Percentiles rank a stretch among this genome's conserved stretches.
Conservation (phyloP, 1,140 invertebrate genomes). For the Lysiphlebus fabarum region DNA sequence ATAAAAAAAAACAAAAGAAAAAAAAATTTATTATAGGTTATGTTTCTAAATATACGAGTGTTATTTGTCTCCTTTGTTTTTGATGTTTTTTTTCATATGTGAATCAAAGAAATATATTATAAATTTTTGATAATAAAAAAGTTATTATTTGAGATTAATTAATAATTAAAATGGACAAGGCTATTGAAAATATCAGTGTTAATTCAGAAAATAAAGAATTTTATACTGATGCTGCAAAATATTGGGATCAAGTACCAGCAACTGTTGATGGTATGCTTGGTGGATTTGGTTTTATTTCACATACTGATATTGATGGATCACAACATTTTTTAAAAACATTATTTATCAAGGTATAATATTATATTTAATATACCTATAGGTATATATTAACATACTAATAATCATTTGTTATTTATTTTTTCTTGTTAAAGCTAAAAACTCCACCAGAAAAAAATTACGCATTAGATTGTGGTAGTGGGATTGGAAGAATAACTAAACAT, state of each 20-base stretch:
- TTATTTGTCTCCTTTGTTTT: no score
- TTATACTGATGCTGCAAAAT: constrained; percentile 73
- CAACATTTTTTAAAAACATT: constrained; percentile 72
- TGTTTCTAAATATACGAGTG: no score
- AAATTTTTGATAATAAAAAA: no score
- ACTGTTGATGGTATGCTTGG: constrained; percentile 96
- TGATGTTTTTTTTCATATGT: no score
- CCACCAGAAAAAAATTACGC: constrained; percentile 64
- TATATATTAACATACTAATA: no score
- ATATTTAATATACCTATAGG: no score
- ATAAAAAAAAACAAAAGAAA: no score
- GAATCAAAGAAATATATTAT: no score
- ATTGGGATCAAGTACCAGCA: constrained; percentile 80
- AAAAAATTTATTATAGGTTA: no score
- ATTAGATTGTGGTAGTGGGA: constrained; percentile 95
- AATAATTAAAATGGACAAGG: no score
- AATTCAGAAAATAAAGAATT: constrained; percentile 42
- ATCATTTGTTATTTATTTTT: constrained; percentile 4
- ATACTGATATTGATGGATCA: constrained; percentile 84
- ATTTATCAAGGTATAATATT: constrained; percentile 53
- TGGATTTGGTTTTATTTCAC: constrained; percentile 83
- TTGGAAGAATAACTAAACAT: constrained; percentile 90
- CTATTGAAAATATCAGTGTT: no score
- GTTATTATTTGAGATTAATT: no score
- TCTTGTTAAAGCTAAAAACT: constrained; percentile 55